A percentile compares a stretch with the other conserved stretches of the same genome.
phyloP scores from a whole-genome alignment of 2,113 vertebrate species.

The Takifugu flavidus region DNA sequence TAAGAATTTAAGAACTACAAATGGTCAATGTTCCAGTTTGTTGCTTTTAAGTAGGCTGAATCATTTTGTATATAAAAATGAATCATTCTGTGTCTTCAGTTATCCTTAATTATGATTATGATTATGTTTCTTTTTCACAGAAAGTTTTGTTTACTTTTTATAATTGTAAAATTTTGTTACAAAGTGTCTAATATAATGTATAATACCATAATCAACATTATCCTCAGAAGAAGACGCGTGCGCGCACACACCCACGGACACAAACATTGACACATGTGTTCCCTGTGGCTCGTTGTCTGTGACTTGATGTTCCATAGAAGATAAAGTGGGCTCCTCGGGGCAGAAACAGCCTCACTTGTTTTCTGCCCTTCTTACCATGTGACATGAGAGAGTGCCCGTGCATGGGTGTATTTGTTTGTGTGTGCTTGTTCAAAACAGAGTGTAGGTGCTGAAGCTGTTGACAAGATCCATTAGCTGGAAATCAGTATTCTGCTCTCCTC shows the following conservation, averaged over 20 bases:
- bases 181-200: neutral
- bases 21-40: no score
- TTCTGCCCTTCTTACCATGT: constrained; percentile 19
- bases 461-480: constrained; percentile 50
- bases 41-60: no score
- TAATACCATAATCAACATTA: constrained; percentile 1
- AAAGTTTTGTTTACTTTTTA: neutral
- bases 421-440: constrained; percentile 2
- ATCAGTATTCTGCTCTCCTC: constrained; percentile 22
- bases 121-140: no score
- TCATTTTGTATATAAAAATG: no score
- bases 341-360: constrained; percentile 56
- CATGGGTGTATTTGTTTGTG: neutral
- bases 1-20: no score
- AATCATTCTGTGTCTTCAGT: no score
- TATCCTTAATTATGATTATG: no score
- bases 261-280: constrained; percentile 13
- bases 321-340: constrained; percentile 52
- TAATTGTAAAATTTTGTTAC: neutral
- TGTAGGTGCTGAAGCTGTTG: constrained; percentile 27
- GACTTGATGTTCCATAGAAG: constrained; percentile 54
- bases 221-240: neutral
- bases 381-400: constrained; percentile 7
- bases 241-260: constrained; percentile 4
- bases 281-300: constrained; percentile 47